phyloP scores from a whole-genome alignment of 2,888 invertebrate species.

The Achlya flavicornis region DNA sequence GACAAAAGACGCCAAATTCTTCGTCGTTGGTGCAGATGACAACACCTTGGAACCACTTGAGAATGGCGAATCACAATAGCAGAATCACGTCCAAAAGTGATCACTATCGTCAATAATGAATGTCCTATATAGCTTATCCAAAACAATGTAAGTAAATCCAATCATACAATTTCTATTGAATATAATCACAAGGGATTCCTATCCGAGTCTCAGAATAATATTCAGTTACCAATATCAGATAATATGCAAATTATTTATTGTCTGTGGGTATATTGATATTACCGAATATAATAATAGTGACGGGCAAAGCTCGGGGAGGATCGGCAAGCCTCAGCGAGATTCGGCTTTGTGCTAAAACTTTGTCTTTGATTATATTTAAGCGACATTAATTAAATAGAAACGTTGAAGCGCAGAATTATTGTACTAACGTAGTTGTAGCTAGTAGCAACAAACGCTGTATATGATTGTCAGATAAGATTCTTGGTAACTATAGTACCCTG shows the following conservation, averaged over 20 bases:
- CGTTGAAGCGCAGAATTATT: not conserved
- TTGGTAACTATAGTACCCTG: too few species aligned
- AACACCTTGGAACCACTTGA: too few species aligned
- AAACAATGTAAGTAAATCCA: not conserved
- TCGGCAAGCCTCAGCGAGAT: not conserved
- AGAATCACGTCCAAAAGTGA: too few species aligned
- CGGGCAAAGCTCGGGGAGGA: not conserved
- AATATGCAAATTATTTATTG: constrained; percentile 9
- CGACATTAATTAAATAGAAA: not conserved
- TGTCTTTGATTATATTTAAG: not conserved
- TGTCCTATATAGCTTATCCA: too few species aligned
- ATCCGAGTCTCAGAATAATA: not conserved
- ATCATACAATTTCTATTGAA: not conserved
- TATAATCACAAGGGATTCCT: not conserved
- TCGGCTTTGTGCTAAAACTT: not conserved
- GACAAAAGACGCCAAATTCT: too few species aligned
- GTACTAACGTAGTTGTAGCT: not conserved
- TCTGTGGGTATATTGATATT: not conserved
- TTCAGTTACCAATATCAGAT: constrained; percentile 7
- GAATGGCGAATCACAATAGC: too few species aligned
- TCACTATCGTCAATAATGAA: too few species aligned
- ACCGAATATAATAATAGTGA: not conserved
- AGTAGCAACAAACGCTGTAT: too few species aligned
- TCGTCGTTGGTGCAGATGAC: too few species aligned
- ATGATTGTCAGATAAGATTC: too few species aligned